These are phyloP conservation scores for Leontocebus nigricollis DNA, from an alignment of 2,797 vertebrate genomes.

Conservation along the genomic window DNA sequence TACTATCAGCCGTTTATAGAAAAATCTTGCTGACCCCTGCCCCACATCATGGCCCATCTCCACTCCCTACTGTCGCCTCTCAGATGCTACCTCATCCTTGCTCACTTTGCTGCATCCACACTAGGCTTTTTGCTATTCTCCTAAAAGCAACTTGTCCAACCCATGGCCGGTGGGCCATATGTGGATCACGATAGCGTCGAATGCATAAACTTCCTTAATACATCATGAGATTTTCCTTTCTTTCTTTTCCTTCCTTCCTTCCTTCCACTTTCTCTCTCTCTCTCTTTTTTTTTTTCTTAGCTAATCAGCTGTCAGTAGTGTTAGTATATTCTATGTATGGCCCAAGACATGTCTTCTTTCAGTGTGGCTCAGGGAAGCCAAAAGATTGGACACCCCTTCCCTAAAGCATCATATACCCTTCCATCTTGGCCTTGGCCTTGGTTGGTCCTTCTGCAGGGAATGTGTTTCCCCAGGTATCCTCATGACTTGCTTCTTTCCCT, in stretches of 20 bases:
- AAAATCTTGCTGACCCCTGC: neutral
- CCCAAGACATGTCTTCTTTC: neutral
- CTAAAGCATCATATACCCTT: neutral
- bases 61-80: neutral
- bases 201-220: neutral
- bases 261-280: too few species aligned
- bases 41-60: neutral
- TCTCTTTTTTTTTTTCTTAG: neutral
- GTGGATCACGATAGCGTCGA: neutral
- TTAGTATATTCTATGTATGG: neutral
- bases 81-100: neutral
- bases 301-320: neutral
- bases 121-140: neutral
- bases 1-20: neutral
- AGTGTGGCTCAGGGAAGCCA: neutral
- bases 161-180: accelerated
- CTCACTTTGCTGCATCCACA: neutral
- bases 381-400: neutral
- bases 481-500: neutral
- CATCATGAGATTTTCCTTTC: too few species aligned
- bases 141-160: neutral
- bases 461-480: neutral
- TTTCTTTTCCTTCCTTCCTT: too few species aligned
- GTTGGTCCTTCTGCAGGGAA: neutral
- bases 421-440: neutral